Evolutionary conservation across 2,797 vertebrate genomes (phyloP).

Genomic region (Pogonophryne albipinna): DNA sequence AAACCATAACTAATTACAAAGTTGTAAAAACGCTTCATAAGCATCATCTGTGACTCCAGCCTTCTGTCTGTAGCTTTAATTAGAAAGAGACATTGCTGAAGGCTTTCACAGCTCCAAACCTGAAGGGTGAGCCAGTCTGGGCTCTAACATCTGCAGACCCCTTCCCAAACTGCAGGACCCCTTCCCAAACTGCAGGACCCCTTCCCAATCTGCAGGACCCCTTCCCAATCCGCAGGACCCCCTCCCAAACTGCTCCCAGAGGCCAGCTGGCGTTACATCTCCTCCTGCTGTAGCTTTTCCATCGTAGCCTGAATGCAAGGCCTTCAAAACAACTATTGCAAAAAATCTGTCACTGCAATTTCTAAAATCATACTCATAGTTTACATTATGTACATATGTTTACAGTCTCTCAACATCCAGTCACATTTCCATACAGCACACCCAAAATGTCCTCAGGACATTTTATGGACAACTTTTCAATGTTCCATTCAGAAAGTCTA

Average conservation of each 20-base stretch:
- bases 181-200: background rate
- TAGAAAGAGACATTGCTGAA: slow-evolving; percentile 35
- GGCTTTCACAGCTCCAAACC: slow-evolving; percentile 53
- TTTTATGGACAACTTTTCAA: slow-evolving; percentile 10
- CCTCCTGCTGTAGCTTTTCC: slow-evolving; percentile 24
- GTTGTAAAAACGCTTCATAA: slow-evolving; percentile 56
- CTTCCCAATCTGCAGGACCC: background rate
- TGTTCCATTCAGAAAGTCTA: slow-evolving; percentile 51
- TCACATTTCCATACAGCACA: slow-evolving; percentile 13
- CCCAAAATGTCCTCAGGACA: slow-evolving; percentile 28
- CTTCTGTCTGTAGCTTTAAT: slow-evolving; percentile 37
- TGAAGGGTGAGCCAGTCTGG: slow-evolving; percentile 25
- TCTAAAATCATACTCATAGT: slow-evolving; percentile 54
- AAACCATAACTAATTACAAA: slow-evolving; percentile 67
- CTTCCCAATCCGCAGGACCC: background rate
- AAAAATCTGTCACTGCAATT: slow-evolving; percentile 43
- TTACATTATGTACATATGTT: slow-evolving; percentile 71
- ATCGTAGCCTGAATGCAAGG: slow-evolving; percentile 34
- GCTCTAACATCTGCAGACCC: slow-evolving; percentile 11
- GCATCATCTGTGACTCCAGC: slow-evolving; percentile 40
- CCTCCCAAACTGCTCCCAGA: background rate
- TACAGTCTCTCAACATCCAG: slow-evolving; percentile 32
- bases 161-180: background rate
- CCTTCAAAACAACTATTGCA: slow-evolving; percentile 43
- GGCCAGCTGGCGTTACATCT: slow-evolving; percentile 21